Evolutionary conservation across 2,797 vertebrate species (phyloP).

Genomic region (Capromys pilorides): DNA sequence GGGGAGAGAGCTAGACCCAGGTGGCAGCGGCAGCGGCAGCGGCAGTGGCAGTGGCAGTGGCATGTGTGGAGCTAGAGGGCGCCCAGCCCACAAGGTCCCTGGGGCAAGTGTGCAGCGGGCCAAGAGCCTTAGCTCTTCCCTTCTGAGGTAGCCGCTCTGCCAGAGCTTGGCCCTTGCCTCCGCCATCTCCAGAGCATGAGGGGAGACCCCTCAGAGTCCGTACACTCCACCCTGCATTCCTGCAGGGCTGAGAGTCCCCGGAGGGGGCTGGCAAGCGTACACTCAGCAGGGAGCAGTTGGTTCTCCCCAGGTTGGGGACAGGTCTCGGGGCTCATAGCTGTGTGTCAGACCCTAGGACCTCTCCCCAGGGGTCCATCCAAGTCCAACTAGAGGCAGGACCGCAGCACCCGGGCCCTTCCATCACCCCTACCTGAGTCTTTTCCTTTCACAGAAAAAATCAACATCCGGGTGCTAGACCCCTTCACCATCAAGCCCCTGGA

Average conservation of each 20-base stretch:
- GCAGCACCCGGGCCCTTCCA: too few species aligned
- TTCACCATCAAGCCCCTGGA: slow-evolving; percentile 98
- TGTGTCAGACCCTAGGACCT: background rate
- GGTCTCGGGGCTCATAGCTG: background rate
- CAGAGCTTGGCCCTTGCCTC: background rate
- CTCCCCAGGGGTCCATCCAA: background rate
- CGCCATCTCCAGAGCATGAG: background rate
- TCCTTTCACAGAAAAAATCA: slow-evolving; percentile 90
- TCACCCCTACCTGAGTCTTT: background rate
- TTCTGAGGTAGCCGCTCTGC: background rate
- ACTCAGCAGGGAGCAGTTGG: background rate
- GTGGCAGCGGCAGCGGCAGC: background rate
- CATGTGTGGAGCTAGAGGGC: background rate
- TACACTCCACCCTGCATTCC: background rate
- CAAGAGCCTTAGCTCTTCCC: background rate
- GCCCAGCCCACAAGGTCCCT: too few species aligned
- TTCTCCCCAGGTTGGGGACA: background rate
- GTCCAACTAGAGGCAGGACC: background rate
- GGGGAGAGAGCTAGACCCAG: too few species aligned
- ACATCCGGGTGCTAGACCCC: slow-evolving; percentile 92
- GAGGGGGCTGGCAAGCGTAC: background rate
- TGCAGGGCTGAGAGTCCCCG: background rate
- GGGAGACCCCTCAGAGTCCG: background rate
- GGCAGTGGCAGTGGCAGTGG: background rate
- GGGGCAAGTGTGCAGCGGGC: too few species aligned